Evolutionary conservation across 1,140 invertebrate species (phyloP).

Genomic region (Anastrepha obliqua): DNA sequence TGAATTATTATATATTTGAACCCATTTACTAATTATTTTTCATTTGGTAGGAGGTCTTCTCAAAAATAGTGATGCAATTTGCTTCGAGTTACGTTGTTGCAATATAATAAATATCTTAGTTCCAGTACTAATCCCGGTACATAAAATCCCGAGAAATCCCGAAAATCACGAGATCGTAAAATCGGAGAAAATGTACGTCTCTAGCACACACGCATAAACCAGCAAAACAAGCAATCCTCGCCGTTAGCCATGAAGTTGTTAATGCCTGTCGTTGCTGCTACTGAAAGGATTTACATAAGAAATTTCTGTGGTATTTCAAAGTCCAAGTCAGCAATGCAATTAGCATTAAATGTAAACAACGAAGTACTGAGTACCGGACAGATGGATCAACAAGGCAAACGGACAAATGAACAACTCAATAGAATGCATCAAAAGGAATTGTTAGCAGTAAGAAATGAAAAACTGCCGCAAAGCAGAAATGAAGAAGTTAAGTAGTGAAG

Average conservation of each 20-base stretch:
- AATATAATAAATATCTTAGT: too few species aligned
- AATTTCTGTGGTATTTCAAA: conserved; percentile 42
- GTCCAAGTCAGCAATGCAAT: conserved; percentile 10
- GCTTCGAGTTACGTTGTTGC: too few species aligned
- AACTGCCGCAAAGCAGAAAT: neutral
- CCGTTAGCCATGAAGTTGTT: neutral
- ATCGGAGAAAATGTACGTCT: too few species aligned
- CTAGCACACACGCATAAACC: too few species aligned
- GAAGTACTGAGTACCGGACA: neutral
- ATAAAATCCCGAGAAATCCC: too few species aligned
- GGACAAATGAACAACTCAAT: conserved; percentile 6
- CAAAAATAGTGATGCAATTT: too few species aligned
- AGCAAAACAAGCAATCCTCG: neutral
- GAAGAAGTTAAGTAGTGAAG: neutral
- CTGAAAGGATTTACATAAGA: conserved; percentile 23
- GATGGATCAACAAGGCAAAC: neutral
- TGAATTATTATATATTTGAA: too few species aligned
- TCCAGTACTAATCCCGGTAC: too few species aligned
- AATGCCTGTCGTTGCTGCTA: neutral
- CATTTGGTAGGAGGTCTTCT: too few species aligned
- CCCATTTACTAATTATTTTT: too few species aligned
- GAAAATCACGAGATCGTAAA: too few species aligned
- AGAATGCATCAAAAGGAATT: neutral
- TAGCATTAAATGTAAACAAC: conserved; percentile 34
- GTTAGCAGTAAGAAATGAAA: neutral